Percentiles rank a stretch among this genome's conserved stretches.
These are phyloP conservation scores for Laothoe populi DNA, from an alignment of 2,888 invertebrate genomes.

Conservation along the genomic window DNA sequence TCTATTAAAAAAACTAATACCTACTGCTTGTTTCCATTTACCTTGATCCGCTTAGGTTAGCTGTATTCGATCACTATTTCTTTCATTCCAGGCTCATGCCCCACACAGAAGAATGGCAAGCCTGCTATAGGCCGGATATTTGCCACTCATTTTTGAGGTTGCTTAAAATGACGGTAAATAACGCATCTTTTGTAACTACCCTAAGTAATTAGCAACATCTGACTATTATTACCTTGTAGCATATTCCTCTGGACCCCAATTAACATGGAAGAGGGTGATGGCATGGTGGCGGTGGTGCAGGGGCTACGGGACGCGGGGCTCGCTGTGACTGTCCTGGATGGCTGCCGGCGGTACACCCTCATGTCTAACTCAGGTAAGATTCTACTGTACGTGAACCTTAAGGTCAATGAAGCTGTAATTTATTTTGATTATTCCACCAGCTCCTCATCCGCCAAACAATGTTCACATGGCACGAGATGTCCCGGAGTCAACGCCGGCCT, in stretches of 20 bases:
- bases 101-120: constrained; percentile 52
- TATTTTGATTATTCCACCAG: neutral
- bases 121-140: constrained; percentile 58
- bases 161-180: constrained; percentile 65
- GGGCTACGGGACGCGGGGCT: constrained; percentile 56
- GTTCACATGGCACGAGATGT: neutral
- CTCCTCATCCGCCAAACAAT: neutral
- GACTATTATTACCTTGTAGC: constrained; percentile 42
- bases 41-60: no score
- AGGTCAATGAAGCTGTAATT: neutral
- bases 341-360: constrained; percentile 58
- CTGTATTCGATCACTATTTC: neutral
- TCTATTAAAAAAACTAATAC: neutral
- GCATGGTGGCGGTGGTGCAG: constrained; percentile 69
- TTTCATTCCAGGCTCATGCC: constrained; percentile 53
- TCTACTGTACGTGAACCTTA: neutral
- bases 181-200: neutral
- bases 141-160: constrained; percentile 54
- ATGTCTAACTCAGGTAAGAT: constrained; percentile 52
- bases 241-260: constrained; percentile 49
- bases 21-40: neutral
- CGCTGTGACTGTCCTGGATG: constrained; percentile 65
- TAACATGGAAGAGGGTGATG: constrained; percentile 52
- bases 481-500: neutral
- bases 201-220: neutral